A percentile compares a stretch with the other conserved stretches of the same genome.
Conservation (phyloP, 2,113 vertebrate species). For the Nothoprocta pentlandii region DNA sequence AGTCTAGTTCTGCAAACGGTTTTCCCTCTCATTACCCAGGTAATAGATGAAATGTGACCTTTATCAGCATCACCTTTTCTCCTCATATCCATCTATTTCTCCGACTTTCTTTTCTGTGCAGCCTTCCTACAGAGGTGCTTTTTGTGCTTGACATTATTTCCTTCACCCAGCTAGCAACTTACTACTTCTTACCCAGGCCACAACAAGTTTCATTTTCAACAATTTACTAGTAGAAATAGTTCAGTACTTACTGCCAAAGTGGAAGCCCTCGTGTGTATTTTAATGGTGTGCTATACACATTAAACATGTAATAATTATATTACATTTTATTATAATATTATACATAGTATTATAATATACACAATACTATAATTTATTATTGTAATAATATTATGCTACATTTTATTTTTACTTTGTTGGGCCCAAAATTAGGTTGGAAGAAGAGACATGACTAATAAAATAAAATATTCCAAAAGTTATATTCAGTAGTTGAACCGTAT, state of each 20-base stretch:
- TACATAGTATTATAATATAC: too few species aligned
- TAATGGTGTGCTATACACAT: neutral
- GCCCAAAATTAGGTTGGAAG: neutral
- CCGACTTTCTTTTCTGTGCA: neutral
- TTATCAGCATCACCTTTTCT: neutral
- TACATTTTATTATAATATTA: neutral
- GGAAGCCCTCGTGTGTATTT: neutral
- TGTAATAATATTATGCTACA: fast-evolving
- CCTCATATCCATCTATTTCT: neutral
- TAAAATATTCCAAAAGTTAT: neutral
- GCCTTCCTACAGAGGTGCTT: neutral
- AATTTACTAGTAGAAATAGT: neutral
- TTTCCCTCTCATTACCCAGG: neutral
- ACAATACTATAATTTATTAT: too few species aligned
- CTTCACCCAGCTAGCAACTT: neutral
- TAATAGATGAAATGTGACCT: neutral
- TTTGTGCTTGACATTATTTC: neutral
- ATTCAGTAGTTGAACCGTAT: neutral
- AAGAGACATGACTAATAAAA: neutral
- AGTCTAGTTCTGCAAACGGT: neutral
- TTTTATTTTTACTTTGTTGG: neutral
- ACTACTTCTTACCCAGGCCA: neutral
- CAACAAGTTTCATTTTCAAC: neutral
- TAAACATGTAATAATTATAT: neutral
- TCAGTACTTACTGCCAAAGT: neutral